A percentile compares a stretch with the other conserved stretches of the same genome.
Conservation (phyloP, 2,113 vertebrate species). For the Egretta garzetta region DNA sequence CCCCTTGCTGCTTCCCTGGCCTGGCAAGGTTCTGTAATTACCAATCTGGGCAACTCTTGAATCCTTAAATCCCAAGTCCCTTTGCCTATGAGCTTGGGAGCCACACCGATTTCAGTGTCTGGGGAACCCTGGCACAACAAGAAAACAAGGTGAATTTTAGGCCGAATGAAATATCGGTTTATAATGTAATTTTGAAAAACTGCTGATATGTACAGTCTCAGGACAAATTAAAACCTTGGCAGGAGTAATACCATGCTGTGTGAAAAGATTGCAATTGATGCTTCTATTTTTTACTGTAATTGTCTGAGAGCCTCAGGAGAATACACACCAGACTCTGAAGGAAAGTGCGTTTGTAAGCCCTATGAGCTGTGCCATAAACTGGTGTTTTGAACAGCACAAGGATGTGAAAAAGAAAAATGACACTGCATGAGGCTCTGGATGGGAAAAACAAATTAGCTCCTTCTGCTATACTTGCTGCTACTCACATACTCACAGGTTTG, state of each 20-base stretch:
- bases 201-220: slow-evolving; percentile 19
- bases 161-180: not conserved
- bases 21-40: not conserved
- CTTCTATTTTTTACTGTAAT: slow-evolving; percentile 63
- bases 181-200: slow-evolving; percentile 34
- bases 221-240: slow-evolving; percentile 60
- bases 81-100: not conserved
- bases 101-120: not conserved
- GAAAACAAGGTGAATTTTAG: not conserved
- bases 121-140: not conserved
- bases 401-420: slow-evolving; percentile 18
- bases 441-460: slow-evolving; percentile 30
- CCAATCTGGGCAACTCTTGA: not conserved
- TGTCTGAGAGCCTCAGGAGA: slow-evolving; percentile 34
- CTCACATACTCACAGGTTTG: not conserved
- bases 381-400: not conserved
- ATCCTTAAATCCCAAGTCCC: not conserved
- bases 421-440: not conserved
- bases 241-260: slow-evolving; percentile 44
- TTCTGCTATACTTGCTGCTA: not conserved
- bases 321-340: not conserved
- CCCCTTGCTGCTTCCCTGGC: not conserved
- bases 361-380: not conserved
- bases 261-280: slow-evolving; percentile 59
- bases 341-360: slow-evolving; percentile 6